A percentile compares a stretch with the other conserved stretches of the same genome.
Conservation (phyloP, 2,113 vertebrate genomes). For the Thalassarche chlororhynchos region DNA sequence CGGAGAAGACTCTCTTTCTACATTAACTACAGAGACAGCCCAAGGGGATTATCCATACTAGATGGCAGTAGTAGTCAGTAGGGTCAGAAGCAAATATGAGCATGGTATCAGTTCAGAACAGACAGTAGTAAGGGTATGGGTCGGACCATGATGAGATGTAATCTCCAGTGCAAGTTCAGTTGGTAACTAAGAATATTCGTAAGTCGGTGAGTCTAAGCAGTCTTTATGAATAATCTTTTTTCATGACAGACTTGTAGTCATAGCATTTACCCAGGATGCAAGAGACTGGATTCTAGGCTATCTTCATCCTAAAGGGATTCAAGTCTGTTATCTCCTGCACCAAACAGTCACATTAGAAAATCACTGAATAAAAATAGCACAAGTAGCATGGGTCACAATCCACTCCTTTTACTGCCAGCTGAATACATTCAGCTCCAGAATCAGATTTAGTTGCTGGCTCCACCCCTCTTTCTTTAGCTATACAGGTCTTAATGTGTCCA, state of each 20-base stretch:
- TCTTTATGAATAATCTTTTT: not conserved
- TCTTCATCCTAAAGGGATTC: not conserved
- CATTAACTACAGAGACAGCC: not conserved
- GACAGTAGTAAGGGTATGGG: not conserved
- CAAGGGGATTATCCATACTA: not conserved
- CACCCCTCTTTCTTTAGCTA: not conserved
- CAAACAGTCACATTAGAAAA: not conserved
- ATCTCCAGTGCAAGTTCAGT: not conserved
- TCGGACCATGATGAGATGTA: accelerated
- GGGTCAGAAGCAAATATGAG: not conserved
- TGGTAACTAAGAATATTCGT: not conserved
- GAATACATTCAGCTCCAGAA: not conserved
- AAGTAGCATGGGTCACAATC: not conserved
- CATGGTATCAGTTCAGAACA: not conserved
- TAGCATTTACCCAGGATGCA: not conserved
- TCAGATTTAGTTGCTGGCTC: not conserved
- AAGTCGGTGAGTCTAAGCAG: accelerated
- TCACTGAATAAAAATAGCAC: not conserved
- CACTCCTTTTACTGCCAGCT: not conserved
- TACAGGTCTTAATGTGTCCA: not conserved
- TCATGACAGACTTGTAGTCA: not conserved
- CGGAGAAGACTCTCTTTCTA: not conserved
- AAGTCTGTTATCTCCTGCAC: not conserved
- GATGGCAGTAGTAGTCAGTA: not conserved
- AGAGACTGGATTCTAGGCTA: not conserved